Conservation (phyloP, 2,797 vertebrate genomes). For the Adelosebastes latens region DNA sequence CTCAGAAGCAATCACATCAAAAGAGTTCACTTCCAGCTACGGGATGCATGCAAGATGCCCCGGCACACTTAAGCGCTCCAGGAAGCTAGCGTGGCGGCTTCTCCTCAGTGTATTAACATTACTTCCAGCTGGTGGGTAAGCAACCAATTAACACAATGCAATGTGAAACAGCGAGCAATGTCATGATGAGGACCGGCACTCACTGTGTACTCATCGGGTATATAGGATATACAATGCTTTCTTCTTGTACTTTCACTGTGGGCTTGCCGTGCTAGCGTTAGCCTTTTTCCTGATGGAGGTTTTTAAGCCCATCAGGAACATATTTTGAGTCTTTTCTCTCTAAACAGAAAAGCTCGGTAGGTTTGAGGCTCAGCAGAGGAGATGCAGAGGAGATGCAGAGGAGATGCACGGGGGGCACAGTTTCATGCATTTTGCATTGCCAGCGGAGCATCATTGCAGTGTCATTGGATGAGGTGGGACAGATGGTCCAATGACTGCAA, state of each 20-base stretch:
- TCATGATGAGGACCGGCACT: conserved; percentile 8
- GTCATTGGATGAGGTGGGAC: conserved; percentile 65
- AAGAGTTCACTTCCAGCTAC: conserved; percentile 83
- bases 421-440: conserved; percentile 58
- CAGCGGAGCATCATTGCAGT: conserved; percentile 39
- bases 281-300: conserved; percentile 4
- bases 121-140: conserved; percentile 72
- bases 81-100: conserved; percentile 66
- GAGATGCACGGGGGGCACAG: not conserved
- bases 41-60: conserved; percentile 72
- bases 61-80: conserved; percentile 75
- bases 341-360: conserved; percentile 39
- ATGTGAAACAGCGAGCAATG: conserved; percentile 46
- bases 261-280: not conserved
- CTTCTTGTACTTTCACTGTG: not conserved
- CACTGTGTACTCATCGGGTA: not conserved
- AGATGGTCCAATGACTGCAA: conserved; percentile 71
- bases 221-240: not conserved
- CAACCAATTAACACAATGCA: conserved; percentile 73
- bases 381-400: too few species aligned
- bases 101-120: conserved; percentile 78
- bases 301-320: conserved; percentile 26
- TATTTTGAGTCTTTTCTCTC: conserved; percentile 44
- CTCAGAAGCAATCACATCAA: conserved; percentile 88
- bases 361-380: conserved; percentile 21